Percentiles rank a stretch among this genome's conserved stretches.
These are phyloP conservation scores for Pavo muticus DNA, from an alignment of 2,113 vertebrate genomes.

Conservation along the genomic window DNA sequence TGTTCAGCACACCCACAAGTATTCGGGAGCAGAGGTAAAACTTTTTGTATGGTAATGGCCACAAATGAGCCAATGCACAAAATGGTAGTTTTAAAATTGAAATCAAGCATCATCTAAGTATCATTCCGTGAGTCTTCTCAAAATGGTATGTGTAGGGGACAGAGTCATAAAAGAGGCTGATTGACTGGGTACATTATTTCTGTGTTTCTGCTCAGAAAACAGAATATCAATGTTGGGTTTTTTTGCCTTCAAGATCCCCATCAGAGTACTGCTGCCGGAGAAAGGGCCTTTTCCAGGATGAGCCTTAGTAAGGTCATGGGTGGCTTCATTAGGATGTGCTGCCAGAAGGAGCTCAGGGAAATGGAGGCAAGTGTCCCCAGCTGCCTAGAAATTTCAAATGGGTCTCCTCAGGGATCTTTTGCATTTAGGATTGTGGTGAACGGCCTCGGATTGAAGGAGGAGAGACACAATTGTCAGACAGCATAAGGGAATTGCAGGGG, in stretches of 20 bases:
- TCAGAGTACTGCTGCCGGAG: not conserved
- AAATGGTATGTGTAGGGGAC: too few relatives aligned
- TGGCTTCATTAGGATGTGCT: not conserved
- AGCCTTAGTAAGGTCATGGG: fast-evolving
- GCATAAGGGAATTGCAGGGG: not conserved
- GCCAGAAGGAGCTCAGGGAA: not conserved
- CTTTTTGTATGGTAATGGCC: not conserved
- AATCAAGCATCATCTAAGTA: not conserved
- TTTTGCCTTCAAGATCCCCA: not conserved
- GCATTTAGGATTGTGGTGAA: not conserved
- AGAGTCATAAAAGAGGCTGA: not conserved
- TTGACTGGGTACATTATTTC: not conserved
- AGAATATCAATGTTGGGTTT: not conserved
- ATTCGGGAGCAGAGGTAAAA: conserved; percentile 95
- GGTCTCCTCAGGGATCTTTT: fast-evolving
- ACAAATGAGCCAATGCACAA: fast-evolving
- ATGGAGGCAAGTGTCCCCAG: not conserved
- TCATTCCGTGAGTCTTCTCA: not conserved
- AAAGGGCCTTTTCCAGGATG: not conserved
- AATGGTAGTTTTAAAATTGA: not conserved
- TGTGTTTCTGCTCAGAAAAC: not conserved
- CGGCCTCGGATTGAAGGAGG: not conserved
- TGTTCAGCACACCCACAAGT: conserved; percentile 83
- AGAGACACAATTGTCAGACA: not conserved
- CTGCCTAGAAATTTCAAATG: not conserved